These are phyloP conservation scores for Rhorus exstirpatorius DNA, from an alignment of 2,888 invertebrate genomes.

Conservation along the genomic window DNA sequence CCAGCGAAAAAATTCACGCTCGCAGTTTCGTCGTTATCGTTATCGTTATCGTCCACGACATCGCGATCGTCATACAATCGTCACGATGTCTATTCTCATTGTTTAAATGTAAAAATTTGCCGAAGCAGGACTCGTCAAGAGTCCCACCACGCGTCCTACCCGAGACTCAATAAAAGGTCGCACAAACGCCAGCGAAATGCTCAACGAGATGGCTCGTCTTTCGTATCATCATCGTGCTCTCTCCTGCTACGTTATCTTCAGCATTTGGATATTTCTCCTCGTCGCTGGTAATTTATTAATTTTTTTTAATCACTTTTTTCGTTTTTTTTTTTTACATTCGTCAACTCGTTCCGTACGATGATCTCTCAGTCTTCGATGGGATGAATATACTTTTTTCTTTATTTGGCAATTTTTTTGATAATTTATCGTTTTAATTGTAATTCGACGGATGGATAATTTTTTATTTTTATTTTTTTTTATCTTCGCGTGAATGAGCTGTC, in stretches of 20 bases:
- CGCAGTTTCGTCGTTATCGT: conserved; percentile 61
- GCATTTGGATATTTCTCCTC: conserved; percentile 93
- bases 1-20: conserved; percentile 53
- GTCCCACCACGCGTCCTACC: no score
- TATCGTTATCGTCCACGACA: conserved; percentile 51
- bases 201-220: conserved; percentile 88
- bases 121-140: conserved; percentile 26
- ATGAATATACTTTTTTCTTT: no score
- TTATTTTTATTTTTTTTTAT: no score
- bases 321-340: neutral
- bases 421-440: no score
- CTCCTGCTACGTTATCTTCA: conserved; percentile 93
- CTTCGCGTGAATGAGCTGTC: no score
- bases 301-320: neutral
- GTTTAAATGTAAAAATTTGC: neutral
- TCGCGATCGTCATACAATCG: conserved; percentile 16
- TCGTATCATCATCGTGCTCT: conserved; percentile 92
- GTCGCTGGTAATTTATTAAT: conserved; percentile 88
- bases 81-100: no score
- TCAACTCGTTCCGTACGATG: no score
- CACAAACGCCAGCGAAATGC: conserved; percentile 77
- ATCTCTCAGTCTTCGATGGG: no score
- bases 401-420: neutral
- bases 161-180: no score
- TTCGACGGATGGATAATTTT: no score